phyloP scores from a whole-genome alignment of 2,113 vertebrate genomes.

The Condylura cristata region DNA sequence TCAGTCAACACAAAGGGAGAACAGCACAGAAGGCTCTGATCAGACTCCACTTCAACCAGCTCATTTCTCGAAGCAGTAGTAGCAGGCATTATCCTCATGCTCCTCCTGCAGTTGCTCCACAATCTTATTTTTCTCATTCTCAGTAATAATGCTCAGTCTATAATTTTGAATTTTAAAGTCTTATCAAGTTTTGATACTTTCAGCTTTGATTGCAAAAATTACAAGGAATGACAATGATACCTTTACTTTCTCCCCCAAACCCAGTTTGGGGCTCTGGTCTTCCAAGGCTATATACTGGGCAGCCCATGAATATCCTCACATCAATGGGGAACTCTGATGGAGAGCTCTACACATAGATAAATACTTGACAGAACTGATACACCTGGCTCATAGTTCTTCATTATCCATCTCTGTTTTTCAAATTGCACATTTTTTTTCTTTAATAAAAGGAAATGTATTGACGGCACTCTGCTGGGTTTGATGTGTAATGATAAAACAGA shows the following conservation, averaged over 20 bases:
- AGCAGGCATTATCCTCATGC: constrained; percentile 92
- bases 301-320: neutral
- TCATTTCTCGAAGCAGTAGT: constrained; percentile 95
- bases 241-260: neutral
- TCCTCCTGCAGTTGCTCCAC: constrained; percentile 95
- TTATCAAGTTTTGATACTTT: neutral
- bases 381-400: neutral
- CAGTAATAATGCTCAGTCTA: constrained; percentile 94
- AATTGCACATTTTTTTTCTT: neutral
- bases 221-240: neutral
- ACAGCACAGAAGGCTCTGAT: neutral
- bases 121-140: constrained; percentile 94
- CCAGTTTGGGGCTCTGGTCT: neutral
- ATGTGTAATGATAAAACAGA: neutral
- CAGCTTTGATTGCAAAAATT: neutral
- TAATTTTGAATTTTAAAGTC: constrained; percentile 84
- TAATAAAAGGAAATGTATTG: neutral
- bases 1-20: neutral
- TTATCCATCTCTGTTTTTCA: neutral
- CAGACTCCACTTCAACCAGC: constrained; percentile 91
- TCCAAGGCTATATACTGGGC: neutral
- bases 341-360: neutral
- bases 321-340: neutral
- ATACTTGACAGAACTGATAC: neutral
- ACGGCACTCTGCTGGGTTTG: neutral